phyloP scores from a whole-genome alignment of 2,797 vertebrate genomes.

The Menidia menidia region DNA sequence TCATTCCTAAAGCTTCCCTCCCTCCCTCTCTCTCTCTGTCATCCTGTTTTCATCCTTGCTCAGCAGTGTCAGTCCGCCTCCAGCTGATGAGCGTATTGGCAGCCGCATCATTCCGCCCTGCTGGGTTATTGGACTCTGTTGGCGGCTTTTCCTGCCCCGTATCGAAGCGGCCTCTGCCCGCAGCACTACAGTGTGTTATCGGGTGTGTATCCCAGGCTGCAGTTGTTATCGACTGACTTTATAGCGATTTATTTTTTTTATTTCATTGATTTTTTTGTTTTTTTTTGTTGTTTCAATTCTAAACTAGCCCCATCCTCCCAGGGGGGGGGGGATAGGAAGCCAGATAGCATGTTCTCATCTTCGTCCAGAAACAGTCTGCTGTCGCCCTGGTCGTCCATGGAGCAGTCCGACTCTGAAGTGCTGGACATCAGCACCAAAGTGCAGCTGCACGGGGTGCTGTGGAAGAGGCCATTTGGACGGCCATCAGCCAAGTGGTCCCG shows the following conservation, averaged over 20 bases:
- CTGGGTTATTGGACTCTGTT: constrained; percentile 76
- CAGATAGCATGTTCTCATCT: constrained; percentile 86
- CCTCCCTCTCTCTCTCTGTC: constrained; percentile 7
- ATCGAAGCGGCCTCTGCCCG: constrained; percentile 18
- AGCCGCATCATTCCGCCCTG: constrained; percentile 74
- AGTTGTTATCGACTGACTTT: constrained; percentile 59
- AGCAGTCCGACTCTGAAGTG: constrained; percentile 89
- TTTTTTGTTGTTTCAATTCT: not conserved
- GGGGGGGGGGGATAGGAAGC: constrained; percentile 31
- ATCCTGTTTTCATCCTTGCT: constrained; percentile 40
- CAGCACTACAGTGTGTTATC: constrained; percentile 26
- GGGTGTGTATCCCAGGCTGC: constrained; percentile 18
- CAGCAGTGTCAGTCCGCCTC: constrained; percentile 55
- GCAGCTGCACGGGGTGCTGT: constrained; percentile 94
- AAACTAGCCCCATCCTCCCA: constrained; percentile 31
- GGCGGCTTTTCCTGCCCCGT: constrained; percentile 44
- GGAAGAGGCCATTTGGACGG: constrained; percentile 96
- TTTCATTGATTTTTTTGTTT: constrained; percentile 33
- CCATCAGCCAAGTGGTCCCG: constrained; percentile 96
- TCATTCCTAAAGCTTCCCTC: constrained; percentile 60
- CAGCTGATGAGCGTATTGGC: constrained; percentile 76
- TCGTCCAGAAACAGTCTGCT: constrained; percentile 87
- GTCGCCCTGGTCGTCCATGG: constrained; percentile 91
- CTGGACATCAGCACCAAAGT: constrained; percentile 98
- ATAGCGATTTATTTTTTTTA: constrained; percentile 41